These are phyloP conservation scores for Syngnathus typhle DNA, from an alignment of 2,113 vertebrate genomes.

Conservation along the genomic window DNA sequence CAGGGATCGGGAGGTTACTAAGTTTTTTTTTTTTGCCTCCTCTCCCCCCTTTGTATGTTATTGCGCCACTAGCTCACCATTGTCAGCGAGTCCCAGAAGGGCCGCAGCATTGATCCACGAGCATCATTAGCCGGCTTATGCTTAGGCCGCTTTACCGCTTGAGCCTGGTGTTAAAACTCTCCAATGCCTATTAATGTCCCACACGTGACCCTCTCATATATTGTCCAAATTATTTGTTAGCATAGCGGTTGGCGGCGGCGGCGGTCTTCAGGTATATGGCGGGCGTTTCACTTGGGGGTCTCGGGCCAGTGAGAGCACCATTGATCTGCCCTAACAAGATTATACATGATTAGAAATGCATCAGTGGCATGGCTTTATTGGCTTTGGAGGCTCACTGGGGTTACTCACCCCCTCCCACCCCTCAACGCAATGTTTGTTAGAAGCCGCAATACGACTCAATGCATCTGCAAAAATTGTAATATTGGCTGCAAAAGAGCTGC, in stretches of 20 bases:
- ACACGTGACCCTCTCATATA: not conserved
- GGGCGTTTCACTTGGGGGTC: conserved; percentile 47
- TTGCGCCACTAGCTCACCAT: conserved; percentile 69
- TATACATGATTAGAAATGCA: conserved; percentile 66
- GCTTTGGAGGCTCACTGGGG: conserved; percentile 41
- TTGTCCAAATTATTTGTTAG: conserved; percentile 1
- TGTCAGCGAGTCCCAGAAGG: conserved; percentile 62
- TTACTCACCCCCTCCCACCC: conserved; percentile 12
- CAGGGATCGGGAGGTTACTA: conserved; percentile 62
- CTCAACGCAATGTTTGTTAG: not conserved
- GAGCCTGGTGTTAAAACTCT: conserved; percentile 9
- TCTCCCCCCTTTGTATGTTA: conserved; percentile 36
- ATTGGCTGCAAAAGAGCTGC: too few species aligned
- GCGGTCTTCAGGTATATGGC: conserved; percentile 40
- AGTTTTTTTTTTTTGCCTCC: conserved; percentile 35
- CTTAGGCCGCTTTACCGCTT: conserved; percentile 63
- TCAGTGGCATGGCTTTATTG: conserved; percentile 44
- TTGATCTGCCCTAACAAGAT: conserved; percentile 69
- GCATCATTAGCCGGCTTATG: conserved; percentile 72
- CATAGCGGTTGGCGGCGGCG: conserved; percentile 25
- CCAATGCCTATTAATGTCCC: conserved; percentile 1
- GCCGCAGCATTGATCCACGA: conserved; percentile 65
- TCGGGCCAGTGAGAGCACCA: conserved; percentile 46
- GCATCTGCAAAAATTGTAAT: not conserved
- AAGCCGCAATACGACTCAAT: not conserved